Evolutionary conservation across 2,888 invertebrate species (phyloP), one percentile per base, ranked within the genome.

Genomic region (Macrophya annulata): DNA sequence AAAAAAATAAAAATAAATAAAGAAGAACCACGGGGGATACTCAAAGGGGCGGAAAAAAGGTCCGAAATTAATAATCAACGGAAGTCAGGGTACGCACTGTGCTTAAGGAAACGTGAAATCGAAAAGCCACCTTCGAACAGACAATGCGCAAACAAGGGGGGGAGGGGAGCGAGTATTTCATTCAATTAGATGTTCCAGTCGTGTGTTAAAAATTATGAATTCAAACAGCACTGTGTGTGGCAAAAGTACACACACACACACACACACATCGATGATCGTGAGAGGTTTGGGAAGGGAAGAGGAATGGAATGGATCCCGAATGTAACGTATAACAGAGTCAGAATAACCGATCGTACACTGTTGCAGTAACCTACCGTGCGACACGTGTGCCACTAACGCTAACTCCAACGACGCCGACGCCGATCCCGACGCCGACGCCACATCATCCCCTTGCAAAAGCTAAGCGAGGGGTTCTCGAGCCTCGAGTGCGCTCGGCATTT

Each of bases 401-500:
- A 85, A 86, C n/a, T n/a, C n/a, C n/a, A n/a, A n/a, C n/a, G n/a
- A n/a, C n/a, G n/a, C n/a, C 88, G 86, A 62, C 62, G 62, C 62
- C 62, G 62, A 62, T 21, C 21, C 87, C 86, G 87, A 87, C 86
- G 86, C 86, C 87, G 74, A 51, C 21, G 48, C 65, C 55, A 25
- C 31, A 25, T 51, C 62, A 55, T 71, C 72, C 48, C 65, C 72
- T 59, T 15, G 55, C 31, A 45, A 72, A 51, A 79, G 25, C 84
- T 25, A 43, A 85, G 87, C 88, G 87, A 89, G 90, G 88, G 90
- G 89, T 89, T 88, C 88, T 90, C 87, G 88, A 88, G 87, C 89
- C 89, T 88, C 88, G 88, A 89, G 85, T 81, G 77, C 25, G 77
- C 77, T 37, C 88, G 89, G 90, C 92, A 90, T 91, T 92, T 91